A percentile compares a stretch with the other conserved stretches of the same genome.
Conservation (phyloP, 2,797 vertebrate species). For the Phataginus tetradactyla region DNA sequence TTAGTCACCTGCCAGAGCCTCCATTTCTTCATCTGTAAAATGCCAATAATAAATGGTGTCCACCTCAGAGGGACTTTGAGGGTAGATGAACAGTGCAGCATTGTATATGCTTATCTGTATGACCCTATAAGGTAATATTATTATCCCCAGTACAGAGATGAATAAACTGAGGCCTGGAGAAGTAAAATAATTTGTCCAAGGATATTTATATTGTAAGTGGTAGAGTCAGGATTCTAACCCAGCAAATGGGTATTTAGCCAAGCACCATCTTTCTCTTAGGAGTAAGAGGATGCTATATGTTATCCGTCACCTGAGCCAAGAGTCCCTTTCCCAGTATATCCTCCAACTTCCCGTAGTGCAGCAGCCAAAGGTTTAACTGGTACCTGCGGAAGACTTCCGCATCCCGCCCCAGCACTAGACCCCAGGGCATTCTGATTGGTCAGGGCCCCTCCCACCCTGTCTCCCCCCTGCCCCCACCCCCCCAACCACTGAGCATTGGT, state of each 20-base stretch:
- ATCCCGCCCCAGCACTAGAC: background rate
- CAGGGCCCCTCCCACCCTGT: background rate
- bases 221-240: conserved; percentile 26
- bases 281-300: background rate
- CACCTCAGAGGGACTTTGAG: background rate
- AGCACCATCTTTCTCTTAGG: background rate
- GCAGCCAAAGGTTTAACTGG: background rate
- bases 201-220: background rate
- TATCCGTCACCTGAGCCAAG: background rate
- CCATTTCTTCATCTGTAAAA: background rate
- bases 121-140: background rate
- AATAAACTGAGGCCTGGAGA: conserved; percentile 11
- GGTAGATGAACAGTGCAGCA: background rate
- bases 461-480: background rate
- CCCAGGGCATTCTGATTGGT: background rate
- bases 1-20: background rate
- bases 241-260: background rate
- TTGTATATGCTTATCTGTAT: background rate
- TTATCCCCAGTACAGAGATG: background rate
- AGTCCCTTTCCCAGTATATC: background rate
- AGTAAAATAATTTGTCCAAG: background rate
- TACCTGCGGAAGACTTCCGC: background rate
- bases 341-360: background rate
- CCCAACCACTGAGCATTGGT: background rate
- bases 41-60: background rate